Evolutionary conservation across 2,888 invertebrate species (phyloP).

Genomic region (Physocephala rufipes): DNA sequence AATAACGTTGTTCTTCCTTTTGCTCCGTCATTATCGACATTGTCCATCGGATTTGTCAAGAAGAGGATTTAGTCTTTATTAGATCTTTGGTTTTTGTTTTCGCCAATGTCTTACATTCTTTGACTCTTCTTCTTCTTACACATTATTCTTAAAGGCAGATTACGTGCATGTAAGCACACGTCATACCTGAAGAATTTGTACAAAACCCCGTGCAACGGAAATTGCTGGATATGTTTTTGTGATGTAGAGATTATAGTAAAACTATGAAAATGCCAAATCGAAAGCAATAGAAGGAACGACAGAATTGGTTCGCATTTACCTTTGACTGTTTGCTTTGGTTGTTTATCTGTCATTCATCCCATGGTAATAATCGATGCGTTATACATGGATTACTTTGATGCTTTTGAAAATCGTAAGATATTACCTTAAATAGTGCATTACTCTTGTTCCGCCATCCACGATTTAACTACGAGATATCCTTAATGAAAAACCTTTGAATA

Average conservation of each 20-base stretch:
- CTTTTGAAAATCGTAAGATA: slow-evolving; percentile 42
- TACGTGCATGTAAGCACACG: not conserved
- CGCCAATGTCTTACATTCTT: not conserved
- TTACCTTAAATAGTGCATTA: slow-evolving; percentile 38
- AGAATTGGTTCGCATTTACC: not conserved
- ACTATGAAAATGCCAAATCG: slow-evolving; percentile 17
- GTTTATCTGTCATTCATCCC: slow-evolving; percentile 1
- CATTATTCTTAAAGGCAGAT: not conserved
- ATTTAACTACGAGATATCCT: slow-evolving; percentile 17
- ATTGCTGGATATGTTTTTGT: no score
- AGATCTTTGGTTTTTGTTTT: not conserved
- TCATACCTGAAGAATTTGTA: not conserved
- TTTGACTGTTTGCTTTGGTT: not conserved
- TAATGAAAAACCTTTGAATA: no score
- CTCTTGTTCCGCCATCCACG: not conserved
- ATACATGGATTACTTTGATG: slow-evolving; percentile 39
- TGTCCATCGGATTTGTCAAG: slow-evolving; percentile 16
- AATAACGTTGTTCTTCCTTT: not conserved
- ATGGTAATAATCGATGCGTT: not conserved
- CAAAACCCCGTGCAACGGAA: not conserved
- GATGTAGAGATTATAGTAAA: slow-evolving; percentile 9
- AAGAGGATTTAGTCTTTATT: slow-evolving; percentile 21
- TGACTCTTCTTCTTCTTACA: not conserved
- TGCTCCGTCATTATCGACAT: slow-evolving; percentile 17
- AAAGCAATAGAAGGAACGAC: no score